Base-by-base conservation (phyloP, 2,113 vertebrate genomes). In the Coryphaenoides rupestris region DNA sequence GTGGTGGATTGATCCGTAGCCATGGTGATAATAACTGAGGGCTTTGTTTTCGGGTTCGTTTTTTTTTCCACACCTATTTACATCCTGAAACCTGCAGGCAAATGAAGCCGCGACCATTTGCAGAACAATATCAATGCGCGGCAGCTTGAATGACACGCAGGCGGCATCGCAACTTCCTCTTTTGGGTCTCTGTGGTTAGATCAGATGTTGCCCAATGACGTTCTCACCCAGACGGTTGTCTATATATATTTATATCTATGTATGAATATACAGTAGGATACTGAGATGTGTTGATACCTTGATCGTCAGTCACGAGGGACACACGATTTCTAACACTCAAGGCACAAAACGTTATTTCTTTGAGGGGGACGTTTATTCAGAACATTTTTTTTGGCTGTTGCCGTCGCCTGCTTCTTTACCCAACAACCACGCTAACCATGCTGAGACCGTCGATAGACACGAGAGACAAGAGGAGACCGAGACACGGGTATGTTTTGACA, bases 121-220 rank as follows among this genome's bases (percentile, higher is more conserved):
- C 33, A 71, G 58, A 46, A 75, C 69, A 72, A 62, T 60, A 72
- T 4, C 58, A 24, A 72, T 40, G 55, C 15, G 59, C 7, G n/a
- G n/a, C n/a, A 62, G 24, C 19, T 19, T n/a, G 52, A 60, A 60
- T 22, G 26, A 53, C 65, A 54, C 57, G 52, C 16, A 2, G 9
- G 76, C 87, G 87, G 89, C 86, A 90, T 62, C 21, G 21, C 60
- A 64, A 74, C 83, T 90, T 91, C 89, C 90, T 91, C 83, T 88
- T 87, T 79, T n/a, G n/a, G n/a, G n/a, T n/a, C 63, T 70, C 47
- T 90, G 89, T 17, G 89, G 89, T 91, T 81, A 65, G 68, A 1
- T 46, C 55, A 53, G 28, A 54, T 49, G 54, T 49, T 5, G 58
- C 7, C 17, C 5, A 46, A 57, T 89, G 87, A 88, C 81, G 69